Evolutionary conservation across 2,113 vertebrate genomes (phyloP).

Genomic region (Noctilio leporinus): DNA sequence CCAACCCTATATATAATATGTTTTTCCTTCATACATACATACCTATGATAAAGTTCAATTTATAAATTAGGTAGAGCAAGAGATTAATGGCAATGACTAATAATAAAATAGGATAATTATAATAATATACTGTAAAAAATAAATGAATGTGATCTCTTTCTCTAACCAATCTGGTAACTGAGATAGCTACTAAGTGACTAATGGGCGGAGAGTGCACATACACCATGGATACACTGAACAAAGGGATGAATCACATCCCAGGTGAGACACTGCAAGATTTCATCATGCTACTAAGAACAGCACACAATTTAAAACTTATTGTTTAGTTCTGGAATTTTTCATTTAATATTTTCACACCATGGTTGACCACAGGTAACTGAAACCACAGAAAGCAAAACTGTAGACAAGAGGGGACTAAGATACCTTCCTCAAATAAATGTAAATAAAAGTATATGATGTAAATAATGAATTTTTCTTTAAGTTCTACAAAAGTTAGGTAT

Average conservation of each 20-base stretch:
- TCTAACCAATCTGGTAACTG: not conserved
- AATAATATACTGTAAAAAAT: not conserved
- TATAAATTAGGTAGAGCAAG: not conserved
- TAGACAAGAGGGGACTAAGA: too few species aligned
- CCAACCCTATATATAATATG: not conserved
- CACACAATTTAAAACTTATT: not conserved
- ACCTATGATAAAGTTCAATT: not conserved
- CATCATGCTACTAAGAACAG: not conserved
- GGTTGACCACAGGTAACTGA: not conserved
- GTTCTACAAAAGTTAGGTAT: not conserved
- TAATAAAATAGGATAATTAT: not conserved
- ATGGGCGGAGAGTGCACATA: not conserved
- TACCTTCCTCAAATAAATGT: conserved; percentile 22
- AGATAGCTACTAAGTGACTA: not conserved
- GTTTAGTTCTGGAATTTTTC: not conserved
- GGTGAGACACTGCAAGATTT: not conserved
- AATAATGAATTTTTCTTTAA: not conserved
- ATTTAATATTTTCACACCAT: not conserved
- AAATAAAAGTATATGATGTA: not conserved
- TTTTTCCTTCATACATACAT: not conserved
- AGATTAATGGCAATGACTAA: not conserved
- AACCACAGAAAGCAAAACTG: not conserved
- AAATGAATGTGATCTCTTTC: not conserved
- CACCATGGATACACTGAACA: not conserved
- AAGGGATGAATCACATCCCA: not conserved